Evolutionary conservation across 1,140 invertebrate genomes (phyloP), one percentile per base, ranked within the genome.

Genomic region (Drosophila melanica): DNA sequence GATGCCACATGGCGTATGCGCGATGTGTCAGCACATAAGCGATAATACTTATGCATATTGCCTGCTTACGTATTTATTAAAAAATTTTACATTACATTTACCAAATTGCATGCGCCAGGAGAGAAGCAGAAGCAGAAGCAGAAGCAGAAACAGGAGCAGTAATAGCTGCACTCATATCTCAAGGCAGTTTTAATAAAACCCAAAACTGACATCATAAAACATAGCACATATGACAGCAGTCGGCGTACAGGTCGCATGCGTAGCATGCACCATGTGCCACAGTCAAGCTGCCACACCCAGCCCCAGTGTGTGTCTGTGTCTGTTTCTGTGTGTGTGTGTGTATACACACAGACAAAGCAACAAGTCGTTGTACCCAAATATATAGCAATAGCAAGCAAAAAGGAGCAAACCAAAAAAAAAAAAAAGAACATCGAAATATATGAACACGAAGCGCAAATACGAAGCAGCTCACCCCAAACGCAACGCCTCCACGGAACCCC

Each of bases 191-290:
- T 89, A 89, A 89, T 89, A 89, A 89, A 89, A 89, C 79, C 79
- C 84, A 70, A 89, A 89, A 89, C 84, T 89, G 84, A 89, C 84
- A 89, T 89, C 84, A 89, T 89, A 89, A 89, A 89, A 89, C 84
- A 89, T 79, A 55, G 76, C 82, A 72, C 50, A 85, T 81, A 86
- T 87, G 82, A 81, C 82, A 87, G 70, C 67, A 64, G 73, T 57
- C 65, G 70, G 71, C 68, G 54, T 66, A 79, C 82, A 76, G 82
- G 79, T 82, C 84, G 82, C 75, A 86, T 87, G 87, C 84, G 82
- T 86, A 82, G 82, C 68, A 16, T 63, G 63, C 27, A 14, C 39
- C 42, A 59, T 60, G 60, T 54, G 67, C 54, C 66, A 68, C 69
- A 75, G 71, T 77, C 67, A 63, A 45, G 50, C 50, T 67, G 76